Conservation (phyloP, 1,140 invertebrate species). For the Drosophila dunni region DNA sequence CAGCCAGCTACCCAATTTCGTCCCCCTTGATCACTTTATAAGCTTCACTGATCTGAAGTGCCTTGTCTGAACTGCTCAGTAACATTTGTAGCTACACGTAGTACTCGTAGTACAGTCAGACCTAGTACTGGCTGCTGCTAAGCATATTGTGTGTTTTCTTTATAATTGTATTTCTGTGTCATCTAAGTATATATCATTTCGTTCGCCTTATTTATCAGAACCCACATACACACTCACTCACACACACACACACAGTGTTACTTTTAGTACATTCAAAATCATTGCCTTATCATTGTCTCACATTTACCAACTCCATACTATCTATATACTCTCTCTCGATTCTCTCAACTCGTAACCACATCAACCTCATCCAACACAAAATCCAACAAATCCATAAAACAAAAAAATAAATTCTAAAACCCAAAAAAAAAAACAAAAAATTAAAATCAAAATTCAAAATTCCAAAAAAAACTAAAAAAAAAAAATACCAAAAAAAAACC, state of each 20-base stretch:
- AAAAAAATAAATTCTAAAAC: slow-evolving; percentile 11
- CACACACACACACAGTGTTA: slow-evolving; percentile 24
- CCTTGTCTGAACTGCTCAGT: slow-evolving; percentile 20
- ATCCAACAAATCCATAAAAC: slow-evolving; percentile 19
- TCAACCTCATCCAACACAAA: slow-evolving; percentile 53
- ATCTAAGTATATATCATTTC: slow-evolving; percentile 18
- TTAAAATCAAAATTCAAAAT: slow-evolving; percentile 28
- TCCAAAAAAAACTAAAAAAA: slow-evolving; percentile 13
- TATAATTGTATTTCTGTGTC: slow-evolving; percentile 18
- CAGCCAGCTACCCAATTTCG: slow-evolving; percentile 13
- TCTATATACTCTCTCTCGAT: slow-evolving; percentile 57
- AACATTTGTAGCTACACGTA: neutral
- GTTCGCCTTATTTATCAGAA: neutral
- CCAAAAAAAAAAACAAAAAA: slow-evolving; percentile 14
- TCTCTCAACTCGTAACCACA: slow-evolving; percentile 46
- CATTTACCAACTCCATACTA: slow-evolving; percentile 53
- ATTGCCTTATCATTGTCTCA: slow-evolving; percentile 44
- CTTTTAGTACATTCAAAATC: slow-evolving; percentile 27
- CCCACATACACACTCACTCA: slow-evolving; percentile 16
- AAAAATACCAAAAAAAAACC: slow-evolving; percentile 23
- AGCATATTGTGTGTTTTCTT: slow-evolving; percentile 1
- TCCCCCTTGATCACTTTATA: neutral
- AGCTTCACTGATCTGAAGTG: slow-evolving; percentile 12
- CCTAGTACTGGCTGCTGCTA: slow-evolving; percentile 17
- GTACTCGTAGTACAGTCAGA: slow-evolving; percentile 1